Evolutionary conservation across 2,113 vertebrate genomes (phyloP).

Genomic region (Scalopus aquaticus): DNA sequence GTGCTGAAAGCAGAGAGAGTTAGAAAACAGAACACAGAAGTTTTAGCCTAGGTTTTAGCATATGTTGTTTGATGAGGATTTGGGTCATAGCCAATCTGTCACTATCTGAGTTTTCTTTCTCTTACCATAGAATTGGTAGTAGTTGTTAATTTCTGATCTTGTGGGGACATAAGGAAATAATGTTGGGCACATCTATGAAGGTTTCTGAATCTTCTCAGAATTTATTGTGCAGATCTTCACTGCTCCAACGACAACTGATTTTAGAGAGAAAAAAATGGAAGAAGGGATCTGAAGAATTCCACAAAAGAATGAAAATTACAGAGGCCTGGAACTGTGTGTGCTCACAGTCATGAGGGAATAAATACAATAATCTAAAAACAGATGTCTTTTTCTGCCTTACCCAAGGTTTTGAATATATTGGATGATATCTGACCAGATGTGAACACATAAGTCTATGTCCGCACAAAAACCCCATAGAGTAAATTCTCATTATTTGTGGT

Average conservation of each 20-base stretch:
- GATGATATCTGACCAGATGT: not conserved
- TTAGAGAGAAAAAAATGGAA: not conserved
- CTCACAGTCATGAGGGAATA: not conserved
- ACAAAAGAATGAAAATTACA: not conserved
- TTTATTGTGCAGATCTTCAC: not conserved
- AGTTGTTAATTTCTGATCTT: not conserved
- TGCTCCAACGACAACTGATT: not conserved
- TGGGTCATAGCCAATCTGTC: not conserved
- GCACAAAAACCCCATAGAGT: not conserved
- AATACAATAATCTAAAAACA: constrained; percentile 23
- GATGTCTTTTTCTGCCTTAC: not conserved
- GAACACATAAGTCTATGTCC: not conserved
- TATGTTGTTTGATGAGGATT: not conserved
- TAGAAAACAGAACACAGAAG: not conserved
- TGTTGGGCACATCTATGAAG: not conserved
- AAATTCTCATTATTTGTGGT: not conserved
- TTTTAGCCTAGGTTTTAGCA: not conserved
- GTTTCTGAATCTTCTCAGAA: not conserved
- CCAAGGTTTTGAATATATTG: not conserved
- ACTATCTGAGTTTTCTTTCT: not conserved
- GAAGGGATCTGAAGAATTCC: not conserved
- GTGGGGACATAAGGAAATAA: not conserved
- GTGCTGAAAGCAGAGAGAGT: not conserved
- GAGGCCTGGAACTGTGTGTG: not conserved
- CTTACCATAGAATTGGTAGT: not conserved